Base-by-base conservation (phyloP, 2,888 invertebrate genomes). In the Endomychus coccineus region DNA sequence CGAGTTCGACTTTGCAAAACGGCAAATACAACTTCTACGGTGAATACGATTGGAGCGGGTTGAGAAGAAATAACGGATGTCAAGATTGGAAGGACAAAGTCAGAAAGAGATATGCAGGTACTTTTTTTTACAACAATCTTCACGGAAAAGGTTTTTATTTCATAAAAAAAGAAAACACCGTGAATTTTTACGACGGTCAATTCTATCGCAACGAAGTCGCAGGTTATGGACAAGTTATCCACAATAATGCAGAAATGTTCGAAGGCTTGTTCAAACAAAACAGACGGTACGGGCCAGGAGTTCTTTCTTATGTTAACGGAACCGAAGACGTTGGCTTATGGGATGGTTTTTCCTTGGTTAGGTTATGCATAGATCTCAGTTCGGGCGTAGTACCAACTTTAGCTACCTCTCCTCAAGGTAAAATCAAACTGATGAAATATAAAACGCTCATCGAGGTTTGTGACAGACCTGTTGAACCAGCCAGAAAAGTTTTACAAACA, bases 241-340 rank as follows among this genome's bases (percentile, higher is more conserved):
- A 71, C 46, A 57, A 65, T 2, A 66, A 72, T 39, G 69, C 69
- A 11, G 52, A 54, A 1, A 60, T 66, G 39, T 61, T 54, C 38
- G 55, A 74, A 68, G 74, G 73, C 15, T 44, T 76, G 9, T 73
- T 66, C 49, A 60, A 68, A 47, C 55, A 62, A 10, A 70, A 75
- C 47, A 37, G 57, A 6, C 68, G 74, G 12, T 75, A 68, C 61
- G 77, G 77, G 19, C 76, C 77, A 1, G 77, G 76, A 1, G 56
- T 75, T 5, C 62, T 69, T 28, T 66, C 68, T 0, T 56, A 70
- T 36, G 42, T 65, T 0, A 51, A 64, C 42, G 61, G 68, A 1
- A 55, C 44, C 4, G 70, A 71, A 44, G 69, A 75, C 48, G 73
- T 75, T 1, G 77, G 76, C 0, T 49, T 75, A 9, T 77, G 77